Percentiles rank a stretch among this genome's conserved stretches.
Conservation (phyloP, 1,140 invertebrate genomes). For the Hestina assimilis region DNA sequence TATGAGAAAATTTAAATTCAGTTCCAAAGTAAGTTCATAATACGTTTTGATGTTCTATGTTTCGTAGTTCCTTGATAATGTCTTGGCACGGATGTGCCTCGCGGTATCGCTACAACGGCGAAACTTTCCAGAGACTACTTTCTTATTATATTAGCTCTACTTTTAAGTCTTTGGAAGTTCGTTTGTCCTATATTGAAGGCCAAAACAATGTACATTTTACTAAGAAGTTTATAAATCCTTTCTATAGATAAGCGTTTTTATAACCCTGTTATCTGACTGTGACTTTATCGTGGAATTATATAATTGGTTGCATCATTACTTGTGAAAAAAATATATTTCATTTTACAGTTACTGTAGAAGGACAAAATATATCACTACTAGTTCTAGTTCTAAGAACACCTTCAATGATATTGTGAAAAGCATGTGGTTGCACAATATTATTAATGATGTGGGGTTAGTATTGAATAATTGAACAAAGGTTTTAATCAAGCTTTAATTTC, state of each 20-base stretch:
- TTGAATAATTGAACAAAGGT: too few relatives aligned
- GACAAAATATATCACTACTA: too few relatives aligned
- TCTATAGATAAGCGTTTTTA: not conserved
- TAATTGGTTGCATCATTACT: too few relatives aligned
- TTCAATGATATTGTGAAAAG: too few relatives aligned
- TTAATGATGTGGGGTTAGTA: too few relatives aligned
- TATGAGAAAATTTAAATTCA: not conserved
- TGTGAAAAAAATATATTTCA: too few relatives aligned
- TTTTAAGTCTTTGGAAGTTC: slow-evolving; percentile 4
- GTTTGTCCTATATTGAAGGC: slow-evolving; percentile 11
- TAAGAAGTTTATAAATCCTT: not conserved
- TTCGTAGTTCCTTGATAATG: slow-evolving; percentile 9
- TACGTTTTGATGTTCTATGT: slow-evolving; percentile 6
- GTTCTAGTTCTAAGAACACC: too few relatives aligned
- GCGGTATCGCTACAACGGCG: slow-evolving; percentile 6
- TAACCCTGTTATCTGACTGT: too few relatives aligned
- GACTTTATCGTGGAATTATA: too few relatives aligned
- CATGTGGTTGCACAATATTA: too few relatives aligned
- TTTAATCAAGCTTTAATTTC: too few relatives aligned
- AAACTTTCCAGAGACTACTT: slow-evolving; percentile 13
- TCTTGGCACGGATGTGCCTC: slow-evolving; percentile 14
- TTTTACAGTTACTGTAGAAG: too few relatives aligned
- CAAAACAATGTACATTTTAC: not conserved
- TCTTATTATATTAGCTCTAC: slow-evolving; percentile 14
- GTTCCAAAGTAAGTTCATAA: not conserved